Conservation (phyloP, 2,797 vertebrate species). For the Anisognathus igniventris region DNA sequence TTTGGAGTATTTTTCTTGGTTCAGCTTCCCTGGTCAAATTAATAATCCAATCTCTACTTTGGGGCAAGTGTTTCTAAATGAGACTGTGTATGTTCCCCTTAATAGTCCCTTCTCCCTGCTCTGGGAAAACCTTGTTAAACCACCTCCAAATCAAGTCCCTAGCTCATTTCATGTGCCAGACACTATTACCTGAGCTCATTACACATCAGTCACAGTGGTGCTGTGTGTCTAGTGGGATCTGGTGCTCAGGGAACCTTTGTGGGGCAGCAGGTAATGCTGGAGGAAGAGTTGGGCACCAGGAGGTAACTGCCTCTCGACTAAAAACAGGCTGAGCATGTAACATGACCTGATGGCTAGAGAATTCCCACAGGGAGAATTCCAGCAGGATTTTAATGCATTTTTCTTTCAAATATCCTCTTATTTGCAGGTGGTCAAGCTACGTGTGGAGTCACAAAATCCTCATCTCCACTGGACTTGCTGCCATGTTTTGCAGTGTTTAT, state of each 20-base stretch:
- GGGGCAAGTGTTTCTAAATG: not conserved
- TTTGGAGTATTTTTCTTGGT: not conserved
- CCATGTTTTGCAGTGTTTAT: not conserved
- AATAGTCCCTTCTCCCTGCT: not conserved
- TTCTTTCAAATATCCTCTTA: not conserved
- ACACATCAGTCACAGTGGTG: not conserved
- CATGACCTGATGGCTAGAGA: not conserved
- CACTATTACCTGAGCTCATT: not conserved
- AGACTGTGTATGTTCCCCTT: not conserved
- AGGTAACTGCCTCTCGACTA: not conserved
- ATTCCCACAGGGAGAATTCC: not conserved
- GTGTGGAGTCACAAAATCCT: not conserved
- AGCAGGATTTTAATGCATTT: not conserved
- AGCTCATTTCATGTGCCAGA: not conserved
- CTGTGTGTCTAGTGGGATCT: not conserved
- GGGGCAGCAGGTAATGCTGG: not conserved
- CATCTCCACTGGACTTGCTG: not conserved
- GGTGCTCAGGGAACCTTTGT: not conserved
- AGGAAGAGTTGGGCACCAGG: not conserved
- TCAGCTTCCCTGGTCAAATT: not conserved
- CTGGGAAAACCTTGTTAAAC: not conserved
- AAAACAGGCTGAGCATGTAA: not conserved
- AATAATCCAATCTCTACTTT: not conserved
- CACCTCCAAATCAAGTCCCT: not conserved
- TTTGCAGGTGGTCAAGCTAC: not conserved